Conservation (phyloP, 2,888 invertebrate genomes). For the Neoaliturus tenellus region DNA sequence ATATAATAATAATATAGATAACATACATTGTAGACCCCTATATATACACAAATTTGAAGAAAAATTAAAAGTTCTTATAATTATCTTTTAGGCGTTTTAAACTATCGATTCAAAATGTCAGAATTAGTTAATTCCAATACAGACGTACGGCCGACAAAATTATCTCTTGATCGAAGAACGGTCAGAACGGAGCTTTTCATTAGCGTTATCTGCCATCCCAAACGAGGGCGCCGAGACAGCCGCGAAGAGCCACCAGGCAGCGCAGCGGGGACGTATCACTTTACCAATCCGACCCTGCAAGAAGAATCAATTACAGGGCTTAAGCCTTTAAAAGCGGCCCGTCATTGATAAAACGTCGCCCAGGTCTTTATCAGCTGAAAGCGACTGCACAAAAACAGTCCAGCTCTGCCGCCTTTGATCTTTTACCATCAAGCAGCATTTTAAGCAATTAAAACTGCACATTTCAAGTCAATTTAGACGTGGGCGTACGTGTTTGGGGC, state of each 20-base stretch:
- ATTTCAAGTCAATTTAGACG: conserved; percentile 7
- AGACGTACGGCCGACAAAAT: not conserved
- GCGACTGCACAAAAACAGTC: conserved; percentile 10
- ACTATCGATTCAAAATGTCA: too few relatives aligned
- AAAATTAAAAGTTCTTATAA: too few relatives aligned
- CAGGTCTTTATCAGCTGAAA: not conserved
- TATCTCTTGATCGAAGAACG: not conserved
- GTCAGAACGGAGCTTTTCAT: not conserved
- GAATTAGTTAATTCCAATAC: too few relatives aligned
- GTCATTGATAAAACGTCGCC: conserved; percentile 1
- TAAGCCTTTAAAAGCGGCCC: conserved; percentile 23
- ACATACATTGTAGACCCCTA: too few relatives aligned
- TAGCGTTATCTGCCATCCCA: not conserved
- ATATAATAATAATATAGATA: too few relatives aligned
- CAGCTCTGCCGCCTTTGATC: conserved; percentile 15
- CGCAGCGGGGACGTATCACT: not conserved
- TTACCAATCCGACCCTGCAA: not conserved
- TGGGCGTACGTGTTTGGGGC: conserved; percentile 22
- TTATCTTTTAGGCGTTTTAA: too few relatives aligned
- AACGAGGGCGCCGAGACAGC: not conserved
- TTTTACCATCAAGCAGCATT: not conserved
- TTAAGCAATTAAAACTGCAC: conserved; percentile 25
- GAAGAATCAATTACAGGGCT: conserved; percentile 17
- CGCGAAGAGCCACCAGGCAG: not conserved
- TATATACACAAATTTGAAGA: too few relatives aligned